Conservation (phyloP, 2,113 vertebrate genomes). For the human region GRCh38 chr5:124356001-124356500, state of each 20-base stretch:
- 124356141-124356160: neutral
- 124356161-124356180: neutral
- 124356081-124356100: neutral
- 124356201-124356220: neutral
- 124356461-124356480: neutral
- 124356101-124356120: neutral
- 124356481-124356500: neutral
- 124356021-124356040: neutral
- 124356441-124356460: neutral
- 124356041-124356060: neutral
- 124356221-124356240: neutral
- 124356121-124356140: neutral
- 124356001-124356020: neutral
- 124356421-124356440: neutral
- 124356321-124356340: neutral
- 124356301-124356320: neutral
- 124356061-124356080: neutral
- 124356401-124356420: neutral
- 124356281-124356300: neutral
- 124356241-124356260: neutral
- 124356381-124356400: slow-evolving; percentile 1
- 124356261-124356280: neutral
- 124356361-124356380: neutral
- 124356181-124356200: neutral
- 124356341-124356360: neutral